Evolutionary conservation across 37 sponge, comb jelly and placozoan species (phyloP).

Genomic region (Geodia barretti): DNA sequence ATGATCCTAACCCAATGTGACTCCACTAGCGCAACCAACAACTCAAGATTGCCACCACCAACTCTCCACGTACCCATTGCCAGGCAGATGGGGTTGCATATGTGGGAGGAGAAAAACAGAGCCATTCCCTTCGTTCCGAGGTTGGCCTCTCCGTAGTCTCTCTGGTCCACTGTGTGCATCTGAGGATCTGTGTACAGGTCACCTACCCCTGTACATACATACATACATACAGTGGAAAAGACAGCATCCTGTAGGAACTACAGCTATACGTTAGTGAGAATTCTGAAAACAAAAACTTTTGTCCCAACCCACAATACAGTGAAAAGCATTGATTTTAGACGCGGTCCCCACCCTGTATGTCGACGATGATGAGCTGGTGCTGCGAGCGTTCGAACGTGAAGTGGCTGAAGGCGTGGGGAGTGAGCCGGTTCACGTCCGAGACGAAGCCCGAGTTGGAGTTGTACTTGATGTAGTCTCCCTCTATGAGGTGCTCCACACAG

Average conservation of each 20-base stretch:
- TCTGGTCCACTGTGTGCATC: constrained; percentile 78
- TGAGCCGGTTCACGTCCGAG: constrained; percentile 67
- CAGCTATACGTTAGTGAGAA: too few relatives aligned
- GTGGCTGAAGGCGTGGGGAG: constrained; percentile 95
- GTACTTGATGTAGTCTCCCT: constrained; percentile 91
- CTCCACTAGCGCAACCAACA: not conserved
- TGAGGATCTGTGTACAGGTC: constrained; percentile 97
- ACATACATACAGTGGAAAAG: not conserved
- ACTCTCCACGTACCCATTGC: constrained; percentile 21
- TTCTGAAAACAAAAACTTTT: too few relatives aligned
- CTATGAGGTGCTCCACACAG: constrained; percentile 87
- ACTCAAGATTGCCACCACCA: not conserved
- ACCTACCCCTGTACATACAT: constrained; percentile 69
- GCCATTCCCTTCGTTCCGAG: constrained; percentile 89
- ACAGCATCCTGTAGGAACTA: not conserved
- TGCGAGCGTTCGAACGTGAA: constrained; percentile 90
- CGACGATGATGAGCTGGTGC: constrained; percentile 87
- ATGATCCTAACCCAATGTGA: not conserved
- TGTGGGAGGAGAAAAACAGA: constrained; percentile 89
- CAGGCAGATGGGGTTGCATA: constrained; percentile 82
- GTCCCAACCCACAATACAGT: too few relatives aligned
- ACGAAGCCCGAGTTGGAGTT: constrained; percentile 94
- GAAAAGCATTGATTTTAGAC: not conserved
- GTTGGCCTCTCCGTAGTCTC: constrained; percentile 89
- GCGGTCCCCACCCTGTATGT: constrained; percentile 79